Evolutionary conservation across 2,888 invertebrate species (phyloP), one percentile per base, ranked within the genome.

Genomic region (Cantharis rustica): DNA sequence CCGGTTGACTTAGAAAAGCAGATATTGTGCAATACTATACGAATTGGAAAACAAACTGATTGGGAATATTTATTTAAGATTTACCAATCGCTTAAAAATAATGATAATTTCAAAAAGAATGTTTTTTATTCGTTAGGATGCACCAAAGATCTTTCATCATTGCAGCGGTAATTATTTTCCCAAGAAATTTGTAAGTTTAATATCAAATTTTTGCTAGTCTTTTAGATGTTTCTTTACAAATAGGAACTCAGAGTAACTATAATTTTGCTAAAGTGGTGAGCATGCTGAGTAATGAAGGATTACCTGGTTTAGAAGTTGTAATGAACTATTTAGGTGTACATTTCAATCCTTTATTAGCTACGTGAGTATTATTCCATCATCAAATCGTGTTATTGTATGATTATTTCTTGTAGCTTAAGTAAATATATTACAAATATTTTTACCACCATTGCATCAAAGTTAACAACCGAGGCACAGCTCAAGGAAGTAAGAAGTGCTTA

Each of bases 11-110:
- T 92, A 71, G 92, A 94, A 71, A 87, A 90, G 23, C 90, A 91
- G 73, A 93, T 95, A 0, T 95, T 95, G 87, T 95, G 96, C 84
- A 91, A 91, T 17, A 94, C 91, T 1, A 89, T 96, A 13, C 90
- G 91, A n/a, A 85, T 90, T 16, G 95, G 94, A 0, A 88, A 87
- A 0, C 82, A 85, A 15, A 84, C 84, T 0, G 92, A 94, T 78
- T 96, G 94, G 90, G 83, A 91, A 2, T 90, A 88, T 81, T 87
- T 94, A 17, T 93, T 92, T 90, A 72, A 71, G 10, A 78, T 88
- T 0, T 90, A 91, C 27, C 64, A 15, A 3, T 62, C 61, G 16
- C 63, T 61, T 0, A 27, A 15, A 17, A 70, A 75, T 17, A 26
- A 62, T 61, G 26, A 62, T 3, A 16, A 68, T 17, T 69, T 75